Conservation (phyloP, 2,797 vertebrate genomes). For the Lithobates pipiens region DNA sequence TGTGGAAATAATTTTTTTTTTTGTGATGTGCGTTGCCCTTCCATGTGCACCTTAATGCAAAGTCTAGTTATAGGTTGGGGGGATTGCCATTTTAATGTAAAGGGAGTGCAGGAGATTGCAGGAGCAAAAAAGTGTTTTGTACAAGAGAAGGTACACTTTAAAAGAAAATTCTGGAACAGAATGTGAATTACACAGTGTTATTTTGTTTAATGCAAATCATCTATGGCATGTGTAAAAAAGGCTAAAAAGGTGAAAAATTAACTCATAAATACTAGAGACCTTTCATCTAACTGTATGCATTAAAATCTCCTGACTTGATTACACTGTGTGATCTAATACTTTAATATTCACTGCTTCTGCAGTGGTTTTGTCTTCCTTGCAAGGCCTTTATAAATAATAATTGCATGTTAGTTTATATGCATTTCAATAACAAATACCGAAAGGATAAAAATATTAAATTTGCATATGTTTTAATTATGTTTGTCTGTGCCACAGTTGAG, state of each 20-base stretch:
- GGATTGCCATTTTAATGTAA: no score
- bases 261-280: conserved; percentile 68
- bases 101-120: no score
- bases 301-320: conserved; percentile 59
- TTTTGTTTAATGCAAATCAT: neutral
- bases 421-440: conserved; percentile 66
- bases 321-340: conserved; percentile 29
- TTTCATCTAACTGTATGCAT: conserved; percentile 64
- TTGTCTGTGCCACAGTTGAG: neutral
- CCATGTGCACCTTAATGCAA: no score
- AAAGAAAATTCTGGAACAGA: neutral
- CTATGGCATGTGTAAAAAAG: neutral
- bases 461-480: conserved; percentile 42
- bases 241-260: conserved; percentile 6
- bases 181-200: neutral
- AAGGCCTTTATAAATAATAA: conserved; percentile 77
- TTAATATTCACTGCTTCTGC: conserved; percentile 74
- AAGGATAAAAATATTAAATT: conserved; percentile 18
- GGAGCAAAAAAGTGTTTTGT: no score
- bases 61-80: no score
- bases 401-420: conserved; percentile 70
- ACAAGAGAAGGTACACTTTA: no score
- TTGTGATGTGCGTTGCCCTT: no score
- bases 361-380: conserved; percentile 42
- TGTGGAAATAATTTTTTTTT: no score